A percentile compares a stretch with the other conserved stretches of the same genome.
phyloP scores from a whole-genome alignment of 1,140 invertebrate genomes.

The Mesaphorura yosii region DNA sequence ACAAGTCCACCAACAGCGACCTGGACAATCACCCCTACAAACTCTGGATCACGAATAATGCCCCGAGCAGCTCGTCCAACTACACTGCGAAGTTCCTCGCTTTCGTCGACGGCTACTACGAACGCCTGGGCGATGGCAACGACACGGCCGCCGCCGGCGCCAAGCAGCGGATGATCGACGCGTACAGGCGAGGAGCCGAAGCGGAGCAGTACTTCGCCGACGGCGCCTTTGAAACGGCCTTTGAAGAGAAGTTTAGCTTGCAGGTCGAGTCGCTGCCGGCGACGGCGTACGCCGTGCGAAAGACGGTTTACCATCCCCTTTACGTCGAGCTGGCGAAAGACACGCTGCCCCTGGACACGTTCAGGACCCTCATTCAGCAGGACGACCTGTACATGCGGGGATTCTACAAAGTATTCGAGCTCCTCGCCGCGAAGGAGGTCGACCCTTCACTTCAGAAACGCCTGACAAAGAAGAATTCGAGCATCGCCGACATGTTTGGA shows the following conservation, averaged over 20 bases:
- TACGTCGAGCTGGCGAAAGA: background rate
- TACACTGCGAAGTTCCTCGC: background rate
- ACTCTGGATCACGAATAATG: background rate
- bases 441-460: background rate
- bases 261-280: background rate
- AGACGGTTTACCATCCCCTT: background rate
- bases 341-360: constrained; percentile 1
- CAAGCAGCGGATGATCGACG: constrained; percentile 6
- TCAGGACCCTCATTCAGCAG: constrained; percentile 9
- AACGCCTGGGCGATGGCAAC: constrained; percentile 4
- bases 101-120: constrained; percentile 13
- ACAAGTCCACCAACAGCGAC: background rate
- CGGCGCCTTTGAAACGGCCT: background rate
- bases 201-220: constrained; percentile 4
- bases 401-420: constrained; percentile 4
- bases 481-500: background rate
- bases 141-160: background rate
- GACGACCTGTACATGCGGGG: constrained; percentile 10
- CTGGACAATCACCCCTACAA: background rate
- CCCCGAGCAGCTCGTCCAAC: background rate
- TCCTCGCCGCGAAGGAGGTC: constrained; percentile 1
- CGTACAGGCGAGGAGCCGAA: background rate
- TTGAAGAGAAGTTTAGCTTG: background rate
- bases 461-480: background rate
- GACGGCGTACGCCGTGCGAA: background rate